Percentiles rank a stretch among this genome's conserved stretches.
Evolutionary conservation across 2,113 vertebrate genomes (phyloP).

Genomic region (Crocuta crocuta): DNA sequence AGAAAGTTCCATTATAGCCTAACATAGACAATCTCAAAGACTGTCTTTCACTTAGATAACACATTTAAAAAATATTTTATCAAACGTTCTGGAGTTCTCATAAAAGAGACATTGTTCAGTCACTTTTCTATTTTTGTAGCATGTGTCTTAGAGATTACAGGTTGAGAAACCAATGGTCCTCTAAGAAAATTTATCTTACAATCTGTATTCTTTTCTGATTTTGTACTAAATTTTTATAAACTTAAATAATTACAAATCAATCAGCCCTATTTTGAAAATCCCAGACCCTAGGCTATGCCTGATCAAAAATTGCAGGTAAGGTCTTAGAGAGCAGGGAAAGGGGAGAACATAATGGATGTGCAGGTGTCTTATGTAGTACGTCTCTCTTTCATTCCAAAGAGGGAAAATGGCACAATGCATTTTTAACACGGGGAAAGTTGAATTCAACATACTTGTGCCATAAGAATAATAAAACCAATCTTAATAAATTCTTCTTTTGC

Average conservation of each 20-base stretch:
- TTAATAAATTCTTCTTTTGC: constrained; percentile 60
- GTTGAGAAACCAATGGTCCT: neutral
- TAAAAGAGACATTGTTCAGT: neutral
- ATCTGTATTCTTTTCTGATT: neutral
- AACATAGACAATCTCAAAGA: neutral
- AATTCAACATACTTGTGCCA: neutral
- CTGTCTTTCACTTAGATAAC: neutral
- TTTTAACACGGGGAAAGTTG: neutral
- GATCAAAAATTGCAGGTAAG: neutral
- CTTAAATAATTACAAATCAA: neutral
- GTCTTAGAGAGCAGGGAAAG: neutral
- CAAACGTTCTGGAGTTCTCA: neutral
- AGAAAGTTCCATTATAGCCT: neutral
- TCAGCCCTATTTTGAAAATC: neutral
- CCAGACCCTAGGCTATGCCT: too few species aligned
- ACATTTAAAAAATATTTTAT: neutral
- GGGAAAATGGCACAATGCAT: too few species aligned
- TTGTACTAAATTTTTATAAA: neutral
- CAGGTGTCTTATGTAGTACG: rapidly evolving
- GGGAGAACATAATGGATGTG: rapidly evolving
- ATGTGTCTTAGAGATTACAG: neutral
- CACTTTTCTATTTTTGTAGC: neutral
- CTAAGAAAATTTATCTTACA: neutral
- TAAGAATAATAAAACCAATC: neutral
- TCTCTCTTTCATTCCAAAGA: neutral